Conservation (phyloP, 2,888 invertebrate genomes). For the Acronicta aceris region DNA sequence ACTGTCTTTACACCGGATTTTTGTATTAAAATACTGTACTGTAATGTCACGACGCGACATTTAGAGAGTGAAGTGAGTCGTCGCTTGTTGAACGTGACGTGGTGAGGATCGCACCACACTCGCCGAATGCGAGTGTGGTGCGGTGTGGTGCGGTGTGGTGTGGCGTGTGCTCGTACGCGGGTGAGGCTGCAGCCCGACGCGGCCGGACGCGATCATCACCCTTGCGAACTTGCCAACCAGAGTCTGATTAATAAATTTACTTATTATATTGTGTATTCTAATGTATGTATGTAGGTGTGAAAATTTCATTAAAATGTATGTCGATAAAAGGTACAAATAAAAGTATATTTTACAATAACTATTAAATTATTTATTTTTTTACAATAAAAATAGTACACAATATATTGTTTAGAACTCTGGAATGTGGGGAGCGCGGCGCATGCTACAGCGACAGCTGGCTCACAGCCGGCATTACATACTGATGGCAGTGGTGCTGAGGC, state of each 20-base stretch:
- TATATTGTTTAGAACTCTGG: slow-evolving; percentile 54
- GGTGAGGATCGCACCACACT: no score
- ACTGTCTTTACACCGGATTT: no score
- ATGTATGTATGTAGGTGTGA: slow-evolving; percentile 51
- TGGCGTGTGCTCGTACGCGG: no score
- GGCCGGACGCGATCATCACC: slow-evolving; percentile 1
- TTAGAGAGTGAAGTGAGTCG: no score
- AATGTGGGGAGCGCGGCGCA: slow-evolving; percentile 35
- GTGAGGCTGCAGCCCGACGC: background rate
- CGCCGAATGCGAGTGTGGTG: no score
- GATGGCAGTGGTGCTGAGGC: background rate
- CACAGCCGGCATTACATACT: background rate
- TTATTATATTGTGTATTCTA: slow-evolving; percentile 55
- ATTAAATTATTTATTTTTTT: slow-evolving; percentile 70
- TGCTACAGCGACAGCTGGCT: background rate
- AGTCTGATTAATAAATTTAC: slow-evolving; percentile 76
- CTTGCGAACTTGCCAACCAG: slow-evolving; percentile 77
- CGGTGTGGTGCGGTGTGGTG: no score
- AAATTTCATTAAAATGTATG: slow-evolving; percentile 66
- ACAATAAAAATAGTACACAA: slow-evolving; percentile 61
- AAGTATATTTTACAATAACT: slow-evolving; percentile 70
- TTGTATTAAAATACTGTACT: no score
- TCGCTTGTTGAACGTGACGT: no score
- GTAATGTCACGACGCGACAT: background rate
- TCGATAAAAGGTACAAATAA: slow-evolving; percentile 68